Conservation (phyloP, 2,888 invertebrate genomes). For the Mystacides longicornis region DNA sequence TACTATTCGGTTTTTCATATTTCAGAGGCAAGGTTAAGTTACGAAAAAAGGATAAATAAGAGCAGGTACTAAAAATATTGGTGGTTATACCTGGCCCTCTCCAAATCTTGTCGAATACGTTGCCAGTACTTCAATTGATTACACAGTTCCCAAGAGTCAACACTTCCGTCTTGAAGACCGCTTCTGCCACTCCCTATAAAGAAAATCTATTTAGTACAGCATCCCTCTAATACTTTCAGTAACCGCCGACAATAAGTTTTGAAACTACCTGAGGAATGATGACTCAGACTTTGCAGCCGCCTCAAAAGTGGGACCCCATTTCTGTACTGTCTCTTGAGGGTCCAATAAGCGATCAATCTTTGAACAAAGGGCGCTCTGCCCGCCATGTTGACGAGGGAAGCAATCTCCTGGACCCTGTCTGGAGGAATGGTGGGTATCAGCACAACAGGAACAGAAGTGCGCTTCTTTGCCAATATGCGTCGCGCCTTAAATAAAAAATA, state of each 20-base stretch:
- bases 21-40: not conserved
- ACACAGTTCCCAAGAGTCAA: conserved; percentile 68
- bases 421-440: conserved; percentile 90
- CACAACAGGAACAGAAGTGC: conserved; percentile 84
- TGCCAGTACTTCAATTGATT: conserved; percentile 91
- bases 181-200: conserved; percentile 41
- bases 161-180: conserved; percentile 52
- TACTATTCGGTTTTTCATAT: no score
- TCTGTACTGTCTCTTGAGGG: conserved; percentile 85
- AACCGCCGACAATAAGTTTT: no score
- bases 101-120: conserved; percentile 86
- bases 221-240: not conserved
- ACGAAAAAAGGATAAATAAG: not conserved
- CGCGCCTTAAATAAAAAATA: conserved; percentile 49
- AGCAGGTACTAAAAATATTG: not conserved
- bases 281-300: conserved; percentile 58
- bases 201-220: not conserved
- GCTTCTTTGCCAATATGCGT: conserved; percentile 79
- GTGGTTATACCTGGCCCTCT: conserved; percentile 64
- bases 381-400: conserved; percentile 61
- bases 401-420: conserved; percentile 81
- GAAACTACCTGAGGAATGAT: conserved; percentile 21
- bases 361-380: conserved; percentile 75
- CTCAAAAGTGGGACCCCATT: conserved; percentile 93
- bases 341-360: conserved; percentile 93